Conservation (phyloP, 2,888 invertebrate genomes). For the Phlogophora meticulosa region DNA sequence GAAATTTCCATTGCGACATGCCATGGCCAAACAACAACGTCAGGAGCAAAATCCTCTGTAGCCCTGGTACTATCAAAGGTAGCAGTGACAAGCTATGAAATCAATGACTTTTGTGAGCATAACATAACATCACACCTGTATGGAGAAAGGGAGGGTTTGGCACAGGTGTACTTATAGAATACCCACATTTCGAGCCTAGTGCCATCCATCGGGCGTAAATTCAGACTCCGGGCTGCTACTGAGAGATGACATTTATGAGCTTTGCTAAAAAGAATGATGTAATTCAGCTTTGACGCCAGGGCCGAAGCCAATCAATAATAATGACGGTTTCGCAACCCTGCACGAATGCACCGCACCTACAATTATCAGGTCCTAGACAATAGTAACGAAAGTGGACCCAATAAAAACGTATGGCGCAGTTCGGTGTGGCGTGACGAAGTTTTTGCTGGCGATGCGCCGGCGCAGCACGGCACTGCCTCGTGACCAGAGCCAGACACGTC, state of each 20-base stretch:
- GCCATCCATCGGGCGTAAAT: too few relatives aligned
- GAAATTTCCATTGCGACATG: slow-evolving; percentile 29
- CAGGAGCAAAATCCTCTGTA: neutral
- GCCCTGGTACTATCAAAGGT: neutral
- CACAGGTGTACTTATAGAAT: too few relatives aligned
- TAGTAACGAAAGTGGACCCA: slow-evolving; percentile 41
- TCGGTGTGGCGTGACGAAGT: slow-evolving; percentile 51
- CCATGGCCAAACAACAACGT: slow-evolving; percentile 9
- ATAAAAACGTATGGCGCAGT: slow-evolving; percentile 44
- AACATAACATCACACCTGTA: too few relatives aligned
- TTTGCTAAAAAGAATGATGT: neutral
- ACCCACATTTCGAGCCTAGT: too few relatives aligned
- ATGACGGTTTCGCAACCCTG: neutral
- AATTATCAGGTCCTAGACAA: slow-evolving; percentile 41
- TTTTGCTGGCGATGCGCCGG: slow-evolving; percentile 36
- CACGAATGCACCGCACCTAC: neutral
- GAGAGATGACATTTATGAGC: neutral
- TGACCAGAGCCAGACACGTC: slow-evolving; percentile 5
- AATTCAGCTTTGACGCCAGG: neutral
- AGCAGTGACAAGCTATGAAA: too few relatives aligned
- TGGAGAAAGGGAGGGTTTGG: too few relatives aligned
- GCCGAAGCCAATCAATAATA: neutral
- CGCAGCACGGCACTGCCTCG: slow-evolving; percentile 11
- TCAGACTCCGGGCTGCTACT: too few relatives aligned
- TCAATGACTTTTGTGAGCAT: neutral